These are phyloP conservation scores for Proteles cristata DNA, from an alignment of 2,113 vertebrate species.

Conservation along the genomic window DNA sequence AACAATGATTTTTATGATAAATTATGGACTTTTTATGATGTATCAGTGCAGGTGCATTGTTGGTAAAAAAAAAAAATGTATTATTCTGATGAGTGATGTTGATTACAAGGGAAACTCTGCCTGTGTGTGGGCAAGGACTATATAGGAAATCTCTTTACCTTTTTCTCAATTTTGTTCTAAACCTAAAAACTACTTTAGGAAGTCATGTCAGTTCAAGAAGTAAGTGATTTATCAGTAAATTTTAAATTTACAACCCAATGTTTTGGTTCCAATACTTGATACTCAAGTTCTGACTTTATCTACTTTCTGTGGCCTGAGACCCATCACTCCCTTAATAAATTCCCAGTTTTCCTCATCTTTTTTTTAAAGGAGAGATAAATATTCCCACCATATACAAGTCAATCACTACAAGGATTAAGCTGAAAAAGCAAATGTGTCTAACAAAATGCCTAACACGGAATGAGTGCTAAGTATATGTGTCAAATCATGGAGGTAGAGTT, in stretches of 20 bases:
- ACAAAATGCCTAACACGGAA: not conserved
- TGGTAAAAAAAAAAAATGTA: not conserved
- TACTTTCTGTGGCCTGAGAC: not conserved
- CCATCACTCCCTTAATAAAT: slow-evolving; percentile 1
- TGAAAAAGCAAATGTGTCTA: not conserved
- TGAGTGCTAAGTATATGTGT: not conserved
- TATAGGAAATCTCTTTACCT: not conserved
- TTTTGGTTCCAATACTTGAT: not conserved
- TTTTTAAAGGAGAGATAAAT: not conserved
- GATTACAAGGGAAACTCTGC: not conserved
- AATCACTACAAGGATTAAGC: not conserved
- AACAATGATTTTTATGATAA: not conserved
- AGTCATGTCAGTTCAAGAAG: not conserved
- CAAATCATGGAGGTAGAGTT: not conserved
- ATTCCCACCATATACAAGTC: not conserved
- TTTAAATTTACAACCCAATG: not conserved
- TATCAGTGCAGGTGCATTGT: not conserved
- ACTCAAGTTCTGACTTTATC: not conserved
- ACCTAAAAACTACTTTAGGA: not conserved
- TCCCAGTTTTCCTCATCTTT: slow-evolving; percentile 16
- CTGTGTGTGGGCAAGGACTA: not conserved
- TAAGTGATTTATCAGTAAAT: not conserved
- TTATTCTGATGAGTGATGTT: not conserved
- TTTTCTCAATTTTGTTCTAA: not conserved
- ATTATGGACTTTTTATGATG: not conserved